Evolutionary conservation across 2,888 invertebrate species (phyloP).

Genomic region (Crematogaster levior): DNA sequence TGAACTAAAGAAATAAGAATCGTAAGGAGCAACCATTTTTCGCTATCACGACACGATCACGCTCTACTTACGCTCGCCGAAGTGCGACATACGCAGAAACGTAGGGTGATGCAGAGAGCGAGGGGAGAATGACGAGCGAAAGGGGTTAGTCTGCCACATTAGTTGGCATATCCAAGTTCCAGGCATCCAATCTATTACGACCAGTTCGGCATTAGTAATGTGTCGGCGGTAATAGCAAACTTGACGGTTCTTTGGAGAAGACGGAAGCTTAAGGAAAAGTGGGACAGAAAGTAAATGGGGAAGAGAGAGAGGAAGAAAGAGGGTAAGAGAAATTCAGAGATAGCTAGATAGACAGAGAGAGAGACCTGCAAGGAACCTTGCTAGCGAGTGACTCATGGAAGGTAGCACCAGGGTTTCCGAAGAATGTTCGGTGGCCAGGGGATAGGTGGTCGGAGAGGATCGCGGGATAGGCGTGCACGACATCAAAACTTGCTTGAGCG

Average conservation of each 20-base stretch:
- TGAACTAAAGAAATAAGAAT: too few species aligned
- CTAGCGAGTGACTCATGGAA: constrained; percentile 55
- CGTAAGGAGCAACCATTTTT: constrained; percentile 21
- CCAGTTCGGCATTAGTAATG: constrained; percentile 83
- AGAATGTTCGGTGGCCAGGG: constrained; percentile 61
- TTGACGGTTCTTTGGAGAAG: constrained; percentile 58
- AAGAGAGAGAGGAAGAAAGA: constrained; percentile 28
- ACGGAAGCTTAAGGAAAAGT: constrained; percentile 48
- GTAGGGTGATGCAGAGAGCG: constrained; percentile 23
- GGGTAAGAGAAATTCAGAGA: constrained; percentile 30
- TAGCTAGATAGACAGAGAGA: constrained; percentile 22
- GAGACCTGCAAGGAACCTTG: constrained; percentile 45
- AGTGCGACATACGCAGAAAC: constrained; percentile 4
- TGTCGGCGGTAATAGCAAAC: constrained; percentile 76
- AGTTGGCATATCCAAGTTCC: constrained; percentile 79
- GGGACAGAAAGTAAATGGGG: constrained; percentile 28
- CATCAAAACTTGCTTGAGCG: constrained; percentile 83
- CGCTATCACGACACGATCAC: constrained; percentile 39
- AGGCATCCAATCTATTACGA: constrained; percentile 82
- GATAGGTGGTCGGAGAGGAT: constrained; percentile 47
- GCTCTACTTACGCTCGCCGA: constrained; percentile 12
- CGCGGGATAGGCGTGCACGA: constrained; percentile 72
- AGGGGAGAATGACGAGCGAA: constrained; percentile 64
- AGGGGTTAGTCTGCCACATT: constrained; percentile 72
- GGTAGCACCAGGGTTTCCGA: constrained; percentile 53